A percentile compares a stretch with the other conserved stretches of the same genome.
Conservation (phyloP, 2,113 vertebrate species). For the Odontesthes bonariensis region DNA sequence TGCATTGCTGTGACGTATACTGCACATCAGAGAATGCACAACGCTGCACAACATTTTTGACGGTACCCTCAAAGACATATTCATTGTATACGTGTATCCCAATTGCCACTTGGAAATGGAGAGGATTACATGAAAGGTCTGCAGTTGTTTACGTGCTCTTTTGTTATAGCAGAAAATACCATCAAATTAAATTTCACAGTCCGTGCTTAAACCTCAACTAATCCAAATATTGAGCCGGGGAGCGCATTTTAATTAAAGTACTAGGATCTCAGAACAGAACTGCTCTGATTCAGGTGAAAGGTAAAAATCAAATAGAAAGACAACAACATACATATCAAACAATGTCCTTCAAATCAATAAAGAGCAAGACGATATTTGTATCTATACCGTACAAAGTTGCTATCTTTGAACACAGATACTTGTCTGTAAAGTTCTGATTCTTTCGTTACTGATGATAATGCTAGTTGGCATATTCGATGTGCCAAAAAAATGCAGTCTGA, state of each 20-base stretch:
- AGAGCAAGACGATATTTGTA: conserved; percentile 62
- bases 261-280: conserved; percentile 39
- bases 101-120: conserved; percentile 50
- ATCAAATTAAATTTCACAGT: conserved; percentile 74
- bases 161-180: conserved; percentile 61
- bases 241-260: conserved; percentile 72
- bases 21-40: conserved; percentile 28
- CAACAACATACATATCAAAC: conserved; percentile 45
- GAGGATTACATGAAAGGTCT: conserved; percentile 60
- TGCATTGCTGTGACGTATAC: conserved; percentile 12
- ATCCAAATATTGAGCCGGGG: conserved; percentile 70
- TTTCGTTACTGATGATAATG: conserved; percentile 67
- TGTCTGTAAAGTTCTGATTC: conserved; percentile 38
- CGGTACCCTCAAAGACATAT: conserved; percentile 23
- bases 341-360: conserved; percentile 60
- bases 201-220: conserved; percentile 65
- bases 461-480: conserved; percentile 68
- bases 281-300: conserved; percentile 60
- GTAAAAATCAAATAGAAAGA: conserved; percentile 51
- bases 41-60: conserved; percentile 25
- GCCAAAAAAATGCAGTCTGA: conserved; percentile 61
- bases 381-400: conserved; percentile 51
- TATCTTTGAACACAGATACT: conserved; percentile 34
- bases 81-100: conserved; percentile 15
- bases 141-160: conserved; percentile 62